These are phyloP conservation scores for Pachyrhynchus sulphureomaculatus DNA, from an alignment of 1,140 invertebrate species.

Conservation along the genomic window DNA sequence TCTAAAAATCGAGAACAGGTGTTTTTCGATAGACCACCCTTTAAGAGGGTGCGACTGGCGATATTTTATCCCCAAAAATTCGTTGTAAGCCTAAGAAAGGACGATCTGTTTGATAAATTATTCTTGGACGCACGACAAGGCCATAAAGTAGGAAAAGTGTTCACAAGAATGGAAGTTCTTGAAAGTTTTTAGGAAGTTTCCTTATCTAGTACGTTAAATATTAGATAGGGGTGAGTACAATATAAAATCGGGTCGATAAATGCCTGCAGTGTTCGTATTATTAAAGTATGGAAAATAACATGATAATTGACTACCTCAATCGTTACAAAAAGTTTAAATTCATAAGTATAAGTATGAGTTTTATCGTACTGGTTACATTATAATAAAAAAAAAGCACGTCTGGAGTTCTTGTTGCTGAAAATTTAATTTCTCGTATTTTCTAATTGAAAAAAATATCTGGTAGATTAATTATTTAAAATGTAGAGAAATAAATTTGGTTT, in stretches of 20 bases:
- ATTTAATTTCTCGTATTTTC: no score
- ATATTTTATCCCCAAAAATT: conserved; percentile 9
- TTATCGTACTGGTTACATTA: no score
- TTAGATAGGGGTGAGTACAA: conserved; percentile 27
- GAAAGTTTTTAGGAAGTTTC: conserved; percentile 21
- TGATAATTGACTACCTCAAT: no score
- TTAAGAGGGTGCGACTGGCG: conserved; percentile 12
- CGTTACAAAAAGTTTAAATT: no score
- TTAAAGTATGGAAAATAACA: no score
- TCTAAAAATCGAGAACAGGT: conserved; percentile 19
- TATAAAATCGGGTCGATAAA: conserved; percentile 17
- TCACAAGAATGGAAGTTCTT: conserved; percentile 14
- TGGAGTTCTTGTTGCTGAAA: no score
- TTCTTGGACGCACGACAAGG: conserved; percentile 21
- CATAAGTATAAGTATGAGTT: no score
- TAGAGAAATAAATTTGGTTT: no score
- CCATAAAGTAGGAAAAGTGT: conserved; percentile 18
- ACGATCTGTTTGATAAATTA: conserved; percentile 33
- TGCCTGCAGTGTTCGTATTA: no score
- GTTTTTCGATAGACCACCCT: conserved; percentile 17
- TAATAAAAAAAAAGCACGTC: no score
- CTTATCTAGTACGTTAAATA: conserved; percentile 29
- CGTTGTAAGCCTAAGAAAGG: conserved; percentile 4
- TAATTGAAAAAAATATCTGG: no score
- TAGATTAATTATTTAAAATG: no score